Conservation (phyloP, 2,797 vertebrate species). For the Botia almorhae region DNA sequence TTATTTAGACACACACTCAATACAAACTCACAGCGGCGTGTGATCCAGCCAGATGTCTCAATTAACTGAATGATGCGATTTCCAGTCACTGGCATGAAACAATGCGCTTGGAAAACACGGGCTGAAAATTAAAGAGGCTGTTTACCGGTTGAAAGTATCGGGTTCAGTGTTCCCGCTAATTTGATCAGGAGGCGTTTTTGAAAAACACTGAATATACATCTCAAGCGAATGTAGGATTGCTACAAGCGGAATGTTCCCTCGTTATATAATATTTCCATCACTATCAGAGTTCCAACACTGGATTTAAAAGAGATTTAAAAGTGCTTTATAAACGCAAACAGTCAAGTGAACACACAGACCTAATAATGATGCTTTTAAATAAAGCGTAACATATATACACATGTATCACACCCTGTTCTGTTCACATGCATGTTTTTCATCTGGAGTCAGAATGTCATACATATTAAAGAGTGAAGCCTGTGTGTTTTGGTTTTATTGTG, state of each 20-base stretch:
- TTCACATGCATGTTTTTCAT: background rate
- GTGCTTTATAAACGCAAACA: background rate
- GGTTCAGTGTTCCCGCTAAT: slow-evolving; percentile 37
- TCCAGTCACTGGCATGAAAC: slow-evolving; percentile 32
- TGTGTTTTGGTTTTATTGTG: background rate
- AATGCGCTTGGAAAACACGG: slow-evolving; percentile 40
- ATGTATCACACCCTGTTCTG: background rate
- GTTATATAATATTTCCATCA: slow-evolving; percentile 22
- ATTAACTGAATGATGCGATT: slow-evolving; percentile 32
- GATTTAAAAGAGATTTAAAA: background rate
- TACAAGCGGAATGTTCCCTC: slow-evolving; percentile 7
- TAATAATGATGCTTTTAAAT: background rate
- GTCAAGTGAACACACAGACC: background rate
- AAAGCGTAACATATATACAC: background rate
- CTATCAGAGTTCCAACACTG: background rate
- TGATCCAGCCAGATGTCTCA: slow-evolving; percentile 43
- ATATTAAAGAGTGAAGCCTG: background rate
- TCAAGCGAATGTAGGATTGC: slow-evolving; percentile 6
- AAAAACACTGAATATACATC: slow-evolving; percentile 41
- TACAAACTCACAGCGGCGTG: slow-evolving; percentile 52
- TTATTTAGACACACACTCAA: slow-evolving; percentile 34
- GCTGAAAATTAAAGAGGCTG: slow-evolving; percentile 37
- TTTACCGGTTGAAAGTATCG: slow-evolving; percentile 40
- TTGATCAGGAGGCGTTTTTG: slow-evolving; percentile 13
- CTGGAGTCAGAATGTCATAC: background rate